These are phyloP conservation scores for Tuberolachnus salignus DNA, from an alignment of 2,888 invertebrate genomes.

Conservation along the genomic window DNA sequence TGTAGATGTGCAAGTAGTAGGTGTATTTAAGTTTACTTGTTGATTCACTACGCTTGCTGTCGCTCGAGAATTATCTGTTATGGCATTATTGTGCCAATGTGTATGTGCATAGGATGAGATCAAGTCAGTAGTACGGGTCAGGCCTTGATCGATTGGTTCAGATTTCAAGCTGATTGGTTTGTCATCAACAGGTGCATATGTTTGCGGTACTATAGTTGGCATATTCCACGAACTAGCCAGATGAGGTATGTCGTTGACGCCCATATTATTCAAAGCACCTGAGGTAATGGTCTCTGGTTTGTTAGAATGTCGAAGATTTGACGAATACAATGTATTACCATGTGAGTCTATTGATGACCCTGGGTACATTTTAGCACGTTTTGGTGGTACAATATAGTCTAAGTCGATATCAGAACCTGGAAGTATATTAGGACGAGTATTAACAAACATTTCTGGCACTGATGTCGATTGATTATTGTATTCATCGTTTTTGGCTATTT, in stretches of 20 bases:
- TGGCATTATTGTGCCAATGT: neutral
- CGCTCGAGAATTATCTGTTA: neutral
- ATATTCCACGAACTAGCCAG: constrained; percentile 14
- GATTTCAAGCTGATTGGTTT: neutral
- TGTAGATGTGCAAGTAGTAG: neutral
- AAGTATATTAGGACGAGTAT: too few species aligned
- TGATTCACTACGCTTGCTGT: neutral
- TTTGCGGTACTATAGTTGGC: neutral
- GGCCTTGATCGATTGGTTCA: constrained; percentile 34
- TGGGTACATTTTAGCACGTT: neutral
- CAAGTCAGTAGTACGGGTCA: neutral
- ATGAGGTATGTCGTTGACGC: constrained; percentile 14
- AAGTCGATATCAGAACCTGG: too few species aligned
- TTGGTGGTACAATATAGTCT: too few species aligned
- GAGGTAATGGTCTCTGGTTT: too few species aligned
- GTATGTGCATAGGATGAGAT: neutral
- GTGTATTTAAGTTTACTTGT: neutral
- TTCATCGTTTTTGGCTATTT: too few species aligned
- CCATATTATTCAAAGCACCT: neutral
- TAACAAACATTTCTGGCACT: too few species aligned
- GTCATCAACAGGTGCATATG: neutral
- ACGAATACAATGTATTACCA: constrained; percentile 14
- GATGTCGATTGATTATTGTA: too few species aligned
- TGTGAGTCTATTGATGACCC: constrained; percentile 3
- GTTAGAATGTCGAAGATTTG: too few species aligned